Evolutionary conservation across 35 echinoderm and acorn worm genomes (phyloP).

Genomic region (Amphiura filiformis): DNA sequence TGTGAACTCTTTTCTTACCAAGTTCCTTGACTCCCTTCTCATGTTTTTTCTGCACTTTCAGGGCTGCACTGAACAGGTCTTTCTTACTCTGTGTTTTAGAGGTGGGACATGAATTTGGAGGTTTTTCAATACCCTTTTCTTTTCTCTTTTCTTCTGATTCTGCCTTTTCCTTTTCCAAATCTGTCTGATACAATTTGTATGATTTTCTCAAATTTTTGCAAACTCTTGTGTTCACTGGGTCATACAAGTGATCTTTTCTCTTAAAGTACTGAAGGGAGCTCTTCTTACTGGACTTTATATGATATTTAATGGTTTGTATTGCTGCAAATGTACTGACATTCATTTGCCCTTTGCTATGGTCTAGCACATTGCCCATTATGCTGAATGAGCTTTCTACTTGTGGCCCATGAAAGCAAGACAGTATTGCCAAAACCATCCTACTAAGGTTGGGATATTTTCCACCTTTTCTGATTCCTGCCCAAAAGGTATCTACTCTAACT

Average conservation of each 20-base stretch:
- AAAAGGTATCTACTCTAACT: conserved; percentile 7
- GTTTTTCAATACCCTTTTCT: too few relatives aligned
- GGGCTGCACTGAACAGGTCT: too few relatives aligned
- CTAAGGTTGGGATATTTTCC: conserved; percentile 13
- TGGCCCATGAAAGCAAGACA: background rate
- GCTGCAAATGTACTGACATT: conserved; percentile 29
- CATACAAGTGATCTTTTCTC: background rate
- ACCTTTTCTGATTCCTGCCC: background rate
- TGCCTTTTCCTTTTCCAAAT: too few relatives aligned
- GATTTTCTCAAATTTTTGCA: conserved; percentile 9
- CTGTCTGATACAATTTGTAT: too few relatives aligned
- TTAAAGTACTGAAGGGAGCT: conserved; percentile 6
- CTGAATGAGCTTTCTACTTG: conserved; percentile 33
- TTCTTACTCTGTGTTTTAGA: too few relatives aligned
- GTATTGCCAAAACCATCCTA: background rate
- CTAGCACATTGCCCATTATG: conserved; percentile 23
- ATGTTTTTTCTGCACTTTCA: too few relatives aligned
- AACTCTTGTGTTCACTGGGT: conserved; percentile 17
- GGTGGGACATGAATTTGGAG: too few relatives aligned
- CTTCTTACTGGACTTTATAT: background rate
- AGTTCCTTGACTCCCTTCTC: too few relatives aligned
- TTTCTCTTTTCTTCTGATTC: too few relatives aligned
- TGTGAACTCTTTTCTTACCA: too few relatives aligned
- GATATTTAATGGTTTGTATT: conserved; percentile 18
- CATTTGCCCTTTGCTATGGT: conserved; percentile 10